These are phyloP conservation scores for Cepaea hortensis DNA, from an alignment of 2,888 invertebrate genomes.

Conservation along the genomic window DNA sequence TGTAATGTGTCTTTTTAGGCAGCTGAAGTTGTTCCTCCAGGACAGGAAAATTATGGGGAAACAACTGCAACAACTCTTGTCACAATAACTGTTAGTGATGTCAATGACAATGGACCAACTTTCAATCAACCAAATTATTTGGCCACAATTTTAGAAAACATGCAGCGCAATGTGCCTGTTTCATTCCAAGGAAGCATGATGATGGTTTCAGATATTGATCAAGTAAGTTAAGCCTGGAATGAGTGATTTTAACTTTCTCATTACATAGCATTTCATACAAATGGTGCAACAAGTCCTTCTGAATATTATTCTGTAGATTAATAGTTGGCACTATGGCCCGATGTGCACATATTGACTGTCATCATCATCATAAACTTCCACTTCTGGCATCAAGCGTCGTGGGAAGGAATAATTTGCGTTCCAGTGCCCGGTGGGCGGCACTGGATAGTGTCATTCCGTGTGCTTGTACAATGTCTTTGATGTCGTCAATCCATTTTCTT, in stretches of 20 bases:
- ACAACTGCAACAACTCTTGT: slow-evolving; percentile 59
- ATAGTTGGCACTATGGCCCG: too few species aligned
- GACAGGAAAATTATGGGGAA: slow-evolving; percentile 62
- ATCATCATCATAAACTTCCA: too few species aligned
- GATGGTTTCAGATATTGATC: slow-evolving; percentile 64
- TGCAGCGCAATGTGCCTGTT: slow-evolving; percentile 67
- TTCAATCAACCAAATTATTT: slow-evolving; percentile 60
- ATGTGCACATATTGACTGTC: background rate
- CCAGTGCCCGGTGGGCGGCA: too few species aligned
- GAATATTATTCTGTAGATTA: too few species aligned
- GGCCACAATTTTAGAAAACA: slow-evolving; percentile 67
- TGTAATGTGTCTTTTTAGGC: slow-evolving; percentile 61
- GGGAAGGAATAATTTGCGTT: too few species aligned
- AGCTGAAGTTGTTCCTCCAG: slow-evolving; percentile 68
- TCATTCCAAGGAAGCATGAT: slow-evolving; percentile 59
- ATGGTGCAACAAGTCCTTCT: too few species aligned
- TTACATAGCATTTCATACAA: too few species aligned
- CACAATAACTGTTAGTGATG: slow-evolving; percentile 49
- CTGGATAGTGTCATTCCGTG: too few species aligned
- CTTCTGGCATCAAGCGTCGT: too few species aligned
- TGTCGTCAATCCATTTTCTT: too few species aligned
- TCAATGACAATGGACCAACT: slow-evolving; percentile 51
- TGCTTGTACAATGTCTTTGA: too few species aligned
- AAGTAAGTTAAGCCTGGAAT: slow-evolving; percentile 53
- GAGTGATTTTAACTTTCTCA: too few species aligned